Percentiles rank a stretch among this genome's conserved stretches.
Evolutionary conservation across 2,113 vertebrate genomes (phyloP).

Genomic region (Eptesicus fuscus): DNA sequence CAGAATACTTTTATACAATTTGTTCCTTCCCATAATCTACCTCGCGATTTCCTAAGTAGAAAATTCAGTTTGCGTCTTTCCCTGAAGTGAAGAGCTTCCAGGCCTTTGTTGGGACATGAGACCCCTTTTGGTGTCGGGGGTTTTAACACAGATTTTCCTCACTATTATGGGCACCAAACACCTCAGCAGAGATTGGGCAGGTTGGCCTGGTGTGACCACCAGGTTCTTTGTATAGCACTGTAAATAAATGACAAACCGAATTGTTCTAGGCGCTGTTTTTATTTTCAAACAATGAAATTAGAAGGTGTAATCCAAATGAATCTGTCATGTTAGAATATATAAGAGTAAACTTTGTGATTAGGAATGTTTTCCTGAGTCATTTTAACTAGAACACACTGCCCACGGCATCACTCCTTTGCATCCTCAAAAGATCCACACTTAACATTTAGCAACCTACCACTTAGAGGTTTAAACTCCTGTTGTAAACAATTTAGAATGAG

Average conservation of each 20-base stretch:
- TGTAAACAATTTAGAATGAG: not conserved
- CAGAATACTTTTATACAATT: not conserved
- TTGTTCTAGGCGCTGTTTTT: not conserved
- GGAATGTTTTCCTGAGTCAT: not conserved
- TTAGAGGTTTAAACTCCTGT: not conserved
- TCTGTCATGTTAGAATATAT: not conserved
- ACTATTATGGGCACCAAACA: not conserved
- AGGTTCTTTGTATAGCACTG: not conserved
- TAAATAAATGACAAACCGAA: not conserved
- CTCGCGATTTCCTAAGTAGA: not conserved
- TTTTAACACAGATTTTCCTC: not conserved
- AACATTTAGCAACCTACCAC: not conserved
- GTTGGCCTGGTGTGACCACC: not conserved
- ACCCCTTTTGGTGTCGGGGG: not conserved
- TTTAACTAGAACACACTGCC: not conserved
- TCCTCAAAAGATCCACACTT: not conserved
- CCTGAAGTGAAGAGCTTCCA: not conserved
- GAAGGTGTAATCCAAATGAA: not conserved
- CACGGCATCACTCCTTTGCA: not conserved
- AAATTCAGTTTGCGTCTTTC: not conserved
- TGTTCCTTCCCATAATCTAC: not conserved
- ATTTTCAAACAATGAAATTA: not conserved
- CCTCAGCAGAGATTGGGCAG: not conserved
- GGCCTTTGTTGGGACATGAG: not conserved
- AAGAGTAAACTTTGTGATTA: not conserved